Conservation (phyloP, 2,797 vertebrate species). For the Aeoliscus strigatus region DNA sequence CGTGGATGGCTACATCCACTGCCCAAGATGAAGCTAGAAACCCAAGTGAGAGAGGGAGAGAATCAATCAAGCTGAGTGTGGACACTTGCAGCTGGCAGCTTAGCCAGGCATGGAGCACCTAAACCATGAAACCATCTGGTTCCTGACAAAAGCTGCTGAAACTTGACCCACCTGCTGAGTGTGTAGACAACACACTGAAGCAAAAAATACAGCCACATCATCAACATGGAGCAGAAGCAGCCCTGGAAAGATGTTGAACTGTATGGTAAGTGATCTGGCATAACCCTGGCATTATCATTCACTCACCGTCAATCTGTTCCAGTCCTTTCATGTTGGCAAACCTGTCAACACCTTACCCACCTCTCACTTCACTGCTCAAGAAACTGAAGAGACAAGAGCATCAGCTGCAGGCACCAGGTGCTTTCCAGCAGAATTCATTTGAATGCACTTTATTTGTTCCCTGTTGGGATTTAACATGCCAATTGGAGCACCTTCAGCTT, state of each 20-base stretch:
- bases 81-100: conserved; percentile 67
- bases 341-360: conserved; percentile 55
- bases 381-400: conserved; percentile 25
- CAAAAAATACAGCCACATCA: conserved; percentile 52
- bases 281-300: conserved; percentile 56
- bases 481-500: conserved; percentile 43
- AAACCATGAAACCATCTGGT: conserved; percentile 71
- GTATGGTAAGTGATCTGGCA: conserved; percentile 40
- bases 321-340: conserved; percentile 51
- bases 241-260: conserved; percentile 18
- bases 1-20: conserved; percentile 32
- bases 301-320: conserved; percentile 47
- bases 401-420: conserved; percentile 66
- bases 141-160: conserved; percentile 45
- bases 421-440: conserved; percentile 56
- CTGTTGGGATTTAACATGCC: conserved; percentile 42
- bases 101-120: conserved; percentile 60
- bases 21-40: conserved; percentile 28
- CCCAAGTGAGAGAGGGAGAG: conserved; percentile 12
- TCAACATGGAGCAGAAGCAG: conserved; percentile 22
- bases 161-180: conserved; percentile 62
- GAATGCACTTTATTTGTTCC: conserved; percentile 52
- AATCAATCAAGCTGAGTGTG: conserved; percentile 64
- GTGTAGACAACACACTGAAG: conserved; percentile 55
- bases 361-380: conserved; percentile 43